These are phyloP conservation scores for Agrilus mali DNA, from an alignment of 2,888 invertebrate genomes.

Conservation along the genomic window DNA sequence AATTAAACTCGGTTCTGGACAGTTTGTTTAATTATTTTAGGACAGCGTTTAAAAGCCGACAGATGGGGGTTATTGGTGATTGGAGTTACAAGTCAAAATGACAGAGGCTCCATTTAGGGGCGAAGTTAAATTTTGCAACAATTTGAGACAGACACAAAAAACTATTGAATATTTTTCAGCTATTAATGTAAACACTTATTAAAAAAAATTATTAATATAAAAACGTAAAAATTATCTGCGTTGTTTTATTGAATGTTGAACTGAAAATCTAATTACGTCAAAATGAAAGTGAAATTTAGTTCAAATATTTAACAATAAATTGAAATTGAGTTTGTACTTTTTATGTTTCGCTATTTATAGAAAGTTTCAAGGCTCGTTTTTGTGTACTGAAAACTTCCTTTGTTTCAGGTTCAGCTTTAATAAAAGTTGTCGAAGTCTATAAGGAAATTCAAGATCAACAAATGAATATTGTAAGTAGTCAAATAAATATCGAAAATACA, in stretches of 20 bases:
- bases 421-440: constrained; percentile 88
- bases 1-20: no score
- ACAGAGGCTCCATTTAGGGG: no score
- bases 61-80: no score
- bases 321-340: background rate
- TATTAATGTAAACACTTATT: no score
- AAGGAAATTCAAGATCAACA: constrained; percentile 90
- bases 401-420: constrained; percentile 71
- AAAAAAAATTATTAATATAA: no score
- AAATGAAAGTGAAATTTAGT: background rate
- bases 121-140: no score
- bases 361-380: background rate
- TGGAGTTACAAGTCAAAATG: no score
- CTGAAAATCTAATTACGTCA: background rate
- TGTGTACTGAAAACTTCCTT: constrained; percentile 9
- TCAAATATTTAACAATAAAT: constrained; percentile 1
- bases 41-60: no score
- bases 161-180: no score
- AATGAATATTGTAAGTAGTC: constrained; percentile 79
- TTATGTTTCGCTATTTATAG: background rate
- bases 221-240: constrained; percentile 1
- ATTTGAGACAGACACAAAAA: no score
- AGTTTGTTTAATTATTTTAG: no score
- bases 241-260: background rate
- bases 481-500: background rate